These are phyloP conservation scores for Venusia cambrica DNA, from an alignment of 2,888 invertebrate genomes.

Conservation along the genomic window DNA sequence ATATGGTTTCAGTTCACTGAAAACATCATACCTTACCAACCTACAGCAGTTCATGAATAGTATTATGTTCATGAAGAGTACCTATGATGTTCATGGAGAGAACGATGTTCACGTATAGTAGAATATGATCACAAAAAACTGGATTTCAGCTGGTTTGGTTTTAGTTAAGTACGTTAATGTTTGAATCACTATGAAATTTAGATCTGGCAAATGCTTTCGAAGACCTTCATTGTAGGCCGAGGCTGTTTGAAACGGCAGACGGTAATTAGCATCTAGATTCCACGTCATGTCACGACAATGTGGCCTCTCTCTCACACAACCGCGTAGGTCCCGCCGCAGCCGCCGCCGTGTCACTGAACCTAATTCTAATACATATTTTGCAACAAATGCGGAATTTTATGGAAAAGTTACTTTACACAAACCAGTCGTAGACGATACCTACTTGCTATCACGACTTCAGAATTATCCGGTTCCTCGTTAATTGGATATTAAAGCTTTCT, in stretches of 20 bases:
- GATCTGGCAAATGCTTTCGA: slow-evolving; percentile 19
- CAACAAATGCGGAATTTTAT: slow-evolving; percentile 25
- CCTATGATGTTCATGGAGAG: too few species aligned
- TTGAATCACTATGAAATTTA: slow-evolving; percentile 19
- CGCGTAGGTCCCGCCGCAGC: slow-evolving; percentile 40
- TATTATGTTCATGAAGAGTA: not conserved
- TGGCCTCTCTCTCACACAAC: slow-evolving; percentile 36
- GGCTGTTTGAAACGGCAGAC: slow-evolving; percentile 53
- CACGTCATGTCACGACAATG: slow-evolving; percentile 64
- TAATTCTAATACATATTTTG: slow-evolving; percentile 32
- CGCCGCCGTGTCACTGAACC: slow-evolving; percentile 69
- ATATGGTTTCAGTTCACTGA: too few species aligned
- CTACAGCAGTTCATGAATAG: too few species aligned
- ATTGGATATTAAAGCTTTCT: slow-evolving; percentile 17
- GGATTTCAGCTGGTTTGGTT: too few species aligned
- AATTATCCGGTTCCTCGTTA: slow-evolving; percentile 18
- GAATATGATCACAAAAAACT: too few species aligned
- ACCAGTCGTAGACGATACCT: slow-evolving; percentile 12
- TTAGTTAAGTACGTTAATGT: slow-evolving; percentile 6
- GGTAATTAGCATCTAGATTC: slow-evolving; percentile 69
- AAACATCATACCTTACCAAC: too few species aligned
- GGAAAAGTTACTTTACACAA: slow-evolving; percentile 18
- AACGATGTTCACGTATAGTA: too few species aligned
- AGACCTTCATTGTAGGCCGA: slow-evolving; percentile 31
- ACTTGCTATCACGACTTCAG: slow-evolving; percentile 9